Evolutionary conservation across 2,888 invertebrate genomes (phyloP).

Genomic region (Athalia circularis): DNA sequence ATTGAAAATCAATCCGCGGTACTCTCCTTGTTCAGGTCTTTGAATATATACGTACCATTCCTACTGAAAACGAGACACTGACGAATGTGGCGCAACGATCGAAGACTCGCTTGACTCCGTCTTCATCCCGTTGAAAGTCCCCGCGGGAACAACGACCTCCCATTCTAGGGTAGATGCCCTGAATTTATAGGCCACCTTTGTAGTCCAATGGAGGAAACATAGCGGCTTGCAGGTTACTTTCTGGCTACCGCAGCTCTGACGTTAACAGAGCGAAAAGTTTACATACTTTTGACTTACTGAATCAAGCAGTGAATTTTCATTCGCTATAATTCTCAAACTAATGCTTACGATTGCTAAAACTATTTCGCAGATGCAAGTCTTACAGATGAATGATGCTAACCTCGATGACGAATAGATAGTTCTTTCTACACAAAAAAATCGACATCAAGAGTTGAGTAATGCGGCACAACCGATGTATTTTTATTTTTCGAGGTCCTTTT

Average conservation of each 20-base stretch:
- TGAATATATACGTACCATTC: background rate
- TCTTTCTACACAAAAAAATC: too few relatives aligned
- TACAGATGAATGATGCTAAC: too few relatives aligned
- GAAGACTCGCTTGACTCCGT: background rate
- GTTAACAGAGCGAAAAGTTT: too few relatives aligned
- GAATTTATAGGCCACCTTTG: slow-evolving; percentile 9
- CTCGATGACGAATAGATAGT: too few relatives aligned
- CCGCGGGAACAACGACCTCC: slow-evolving; percentile 3
- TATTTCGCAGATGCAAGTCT: too few relatives aligned
- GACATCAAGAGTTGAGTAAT: too few relatives aligned
- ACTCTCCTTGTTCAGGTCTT: background rate
- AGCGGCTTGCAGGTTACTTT: background rate
- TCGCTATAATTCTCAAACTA: too few relatives aligned
- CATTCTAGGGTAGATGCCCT: background rate
- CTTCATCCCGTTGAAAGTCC: slow-evolving; percentile 15
- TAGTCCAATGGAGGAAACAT: slow-evolving; percentile 6
- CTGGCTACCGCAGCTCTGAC: background rate
- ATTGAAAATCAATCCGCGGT: slow-evolving; percentile 5
- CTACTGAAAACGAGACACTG: slow-evolving; percentile 1
- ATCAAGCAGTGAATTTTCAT: too few relatives aligned
- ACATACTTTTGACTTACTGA: too few relatives aligned
- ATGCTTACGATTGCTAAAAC: too few relatives aligned
- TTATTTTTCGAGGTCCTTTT: too few relatives aligned
- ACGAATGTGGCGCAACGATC: slow-evolving; percentile 14
- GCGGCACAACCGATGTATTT: too few relatives aligned